Evolutionary conservation across 2,113 vertebrate genomes (phyloP).

Genomic region (Elaphurus davidianus): DNA sequence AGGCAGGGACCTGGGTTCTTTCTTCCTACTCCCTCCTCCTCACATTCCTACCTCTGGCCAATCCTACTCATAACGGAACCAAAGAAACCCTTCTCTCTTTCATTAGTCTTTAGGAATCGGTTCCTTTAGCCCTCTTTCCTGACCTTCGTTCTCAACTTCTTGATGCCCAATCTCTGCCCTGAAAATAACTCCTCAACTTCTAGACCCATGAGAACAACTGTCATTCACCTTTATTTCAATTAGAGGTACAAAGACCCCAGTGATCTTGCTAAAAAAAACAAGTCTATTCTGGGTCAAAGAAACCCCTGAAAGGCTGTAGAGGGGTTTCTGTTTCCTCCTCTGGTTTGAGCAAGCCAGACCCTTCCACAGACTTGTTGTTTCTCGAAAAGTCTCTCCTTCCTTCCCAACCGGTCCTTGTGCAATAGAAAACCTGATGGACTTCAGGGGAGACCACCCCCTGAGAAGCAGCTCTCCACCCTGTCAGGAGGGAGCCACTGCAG

Average conservation of each 20-base stretch:
- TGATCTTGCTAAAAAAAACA: constrained; percentile 9
- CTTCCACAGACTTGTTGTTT: constrained; percentile 18
- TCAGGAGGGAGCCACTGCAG: background rate
- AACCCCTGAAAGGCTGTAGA: background rate
- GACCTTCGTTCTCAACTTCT: background rate
- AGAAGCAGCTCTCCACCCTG: background rate
- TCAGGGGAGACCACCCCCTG: background rate
- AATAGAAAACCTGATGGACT: constrained; percentile 28
- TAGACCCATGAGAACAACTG: constrained; percentile 25
- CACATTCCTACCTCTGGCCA: background rate
- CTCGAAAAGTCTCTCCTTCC: constrained; percentile 48
- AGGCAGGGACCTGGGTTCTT: background rate
- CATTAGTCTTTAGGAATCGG: background rate
- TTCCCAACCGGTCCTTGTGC: constrained; percentile 27
- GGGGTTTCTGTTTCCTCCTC: constrained; percentile 38
- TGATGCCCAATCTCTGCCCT: background rate
- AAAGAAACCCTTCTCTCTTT: background rate
- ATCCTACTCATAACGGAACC: background rate
- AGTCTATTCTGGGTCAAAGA: constrained; percentile 31
- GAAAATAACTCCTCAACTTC: constrained; percentile 14
- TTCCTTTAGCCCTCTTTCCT: background rate
- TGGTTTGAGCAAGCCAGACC: background rate
- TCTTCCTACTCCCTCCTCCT: background rate
- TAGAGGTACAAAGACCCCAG: constrained; percentile 9
- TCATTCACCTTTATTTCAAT: constrained; percentile 21